Base-by-base conservation (phyloP, 2,888 invertebrate species). In the Tuta absoluta region DNA sequence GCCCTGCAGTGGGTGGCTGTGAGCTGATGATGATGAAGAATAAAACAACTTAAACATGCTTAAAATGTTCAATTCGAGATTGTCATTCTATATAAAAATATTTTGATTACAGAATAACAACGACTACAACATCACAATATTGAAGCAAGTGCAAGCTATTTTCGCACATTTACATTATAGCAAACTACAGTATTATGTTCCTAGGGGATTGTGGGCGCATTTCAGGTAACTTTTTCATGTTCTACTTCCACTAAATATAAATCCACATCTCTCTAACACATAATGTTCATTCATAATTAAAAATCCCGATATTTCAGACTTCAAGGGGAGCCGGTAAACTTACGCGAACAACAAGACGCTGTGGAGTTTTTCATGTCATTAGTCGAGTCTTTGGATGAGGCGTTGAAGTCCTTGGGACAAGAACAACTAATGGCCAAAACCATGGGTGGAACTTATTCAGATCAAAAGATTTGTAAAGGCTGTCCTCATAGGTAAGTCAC, bases 401-500 rank as follows among this genome's bases (percentile, higher is more conserved):
- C 98, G 12, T 91, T 99, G 45, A 99, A 99, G 91, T 95, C 96
- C 23, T 92, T 99, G 69, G 96, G 96, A 41, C 96, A 98, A 78
- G 96, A 97, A 75, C 97, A 98, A 85, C 94, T 98, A 62, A 97
- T 98, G 96, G 96, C 96, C 65, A 97, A 97, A 82, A 97, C 98
- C 63, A 94, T 99, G 80, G 98, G 99, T 63, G 99, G 99, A 41
- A 97, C 98, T 38, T 99, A 98, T 89, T 99, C 98, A 58, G 99
- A 99, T 92, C 99, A 99, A 88, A 99, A 99, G 92, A 99, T 98
- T 78, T 99, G 99, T 86, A 98, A 98, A 93, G 98, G 97, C 74
- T 99, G 99, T 87, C 99, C 99, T 60, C 99, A 99, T 93, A 95
- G 98, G 94, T 95, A 88, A 23, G 23, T 24, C 24, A 11, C 12